Percentiles rank a stretch among this genome's conserved stretches.
These are phyloP conservation scores for Acrobasis repandana DNA, from an alignment of 2,888 invertebrate genomes.

Conservation along the genomic window DNA sequence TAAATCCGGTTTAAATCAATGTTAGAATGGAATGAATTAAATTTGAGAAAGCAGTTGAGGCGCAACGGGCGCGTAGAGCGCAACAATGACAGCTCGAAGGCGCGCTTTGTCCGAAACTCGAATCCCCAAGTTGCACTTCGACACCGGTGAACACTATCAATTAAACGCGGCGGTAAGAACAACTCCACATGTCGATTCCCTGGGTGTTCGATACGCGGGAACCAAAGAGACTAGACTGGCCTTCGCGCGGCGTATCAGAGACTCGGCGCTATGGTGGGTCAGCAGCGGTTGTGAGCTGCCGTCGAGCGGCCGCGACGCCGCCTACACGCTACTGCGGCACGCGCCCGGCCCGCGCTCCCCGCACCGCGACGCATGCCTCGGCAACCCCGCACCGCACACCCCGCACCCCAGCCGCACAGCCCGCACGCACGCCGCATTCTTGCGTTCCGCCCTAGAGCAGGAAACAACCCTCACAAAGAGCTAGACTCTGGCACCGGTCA, in stretches of 20 bases:
- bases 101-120: conserved; percentile 37
- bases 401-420: conserved; percentile 53
- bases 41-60: conserved; percentile 37
- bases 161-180: conserved; percentile 32
- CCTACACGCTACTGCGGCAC: conserved; percentile 81
- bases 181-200: conserved; percentile 43
- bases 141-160: conserved; percentile 36
- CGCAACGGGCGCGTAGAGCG: conserved; percentile 23
- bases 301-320: conserved; percentile 75
- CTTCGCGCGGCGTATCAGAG: conserved; percentile 46
- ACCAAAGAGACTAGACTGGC: conserved; percentile 41
- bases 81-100: conserved; percentile 33
- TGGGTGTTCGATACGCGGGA: conserved; percentile 56
- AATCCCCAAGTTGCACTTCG: conserved; percentile 40
- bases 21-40: background rate
- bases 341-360: conserved; percentile 62
- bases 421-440: conserved; percentile 81
- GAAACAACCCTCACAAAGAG: conserved; percentile 61
- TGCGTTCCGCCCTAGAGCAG: conserved; percentile 57
- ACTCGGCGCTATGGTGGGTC: conserved; percentile 53
- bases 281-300: conserved; percentile 53
- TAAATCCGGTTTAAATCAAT: conserved; percentile 1
- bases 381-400: conserved; percentile 47
- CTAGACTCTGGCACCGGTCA: conserved; percentile 41
- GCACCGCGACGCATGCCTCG: conserved; percentile 62